Evolutionary conservation across 2,888 invertebrate genomes (phyloP), one percentile per base, ranked within the genome.

Genomic region (Ectropis crepuscularia): DNA sequence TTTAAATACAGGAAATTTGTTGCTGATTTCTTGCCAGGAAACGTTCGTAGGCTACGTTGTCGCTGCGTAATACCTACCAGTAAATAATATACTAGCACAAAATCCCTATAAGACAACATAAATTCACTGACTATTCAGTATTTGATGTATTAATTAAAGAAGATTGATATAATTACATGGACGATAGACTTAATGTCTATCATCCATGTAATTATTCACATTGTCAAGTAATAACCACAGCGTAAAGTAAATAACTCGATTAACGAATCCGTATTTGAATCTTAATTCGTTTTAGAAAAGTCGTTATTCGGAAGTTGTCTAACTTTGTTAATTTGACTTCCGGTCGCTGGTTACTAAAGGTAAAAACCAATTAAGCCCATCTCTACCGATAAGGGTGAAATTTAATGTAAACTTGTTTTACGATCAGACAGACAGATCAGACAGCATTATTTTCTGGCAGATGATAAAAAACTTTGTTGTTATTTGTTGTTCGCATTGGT

Each of bases 211-310:
- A n/a, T 28, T 2, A 28, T 28, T 28, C 16, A 28, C 16, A 28
- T 28, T 4, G 16, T 28, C 16, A 28, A 28, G 39, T 39, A 48
- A 9, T 47, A 11, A 46, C 6, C 16, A 39, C 10, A 8, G 42
- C 50, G 38, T 51, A 39, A 51, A 45, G 57, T 42, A 2, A 28
- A 39, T 60, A 60, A 60, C 47, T 47, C 16, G 41, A 47, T 59
- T 41, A 51, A n/a, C 48, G 9, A 49, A 49, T 49, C 16, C 28
- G 48, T 36, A 41, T 41, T 61, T 49, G 12, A 54, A 54, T 54
- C 53, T 54, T 39, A 61, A 61, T 54, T 61, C 28, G 48, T 49
- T 49, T 50, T 36, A 45, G 53, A 53, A 61, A 61, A 61, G 48
- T 38, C 49, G 49, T 39, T 54, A 48, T 37, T 10, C 41, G 42